Evolutionary conservation across 1,140 invertebrate species (phyloP).

Genomic region (Drosophila dunni): DNA sequence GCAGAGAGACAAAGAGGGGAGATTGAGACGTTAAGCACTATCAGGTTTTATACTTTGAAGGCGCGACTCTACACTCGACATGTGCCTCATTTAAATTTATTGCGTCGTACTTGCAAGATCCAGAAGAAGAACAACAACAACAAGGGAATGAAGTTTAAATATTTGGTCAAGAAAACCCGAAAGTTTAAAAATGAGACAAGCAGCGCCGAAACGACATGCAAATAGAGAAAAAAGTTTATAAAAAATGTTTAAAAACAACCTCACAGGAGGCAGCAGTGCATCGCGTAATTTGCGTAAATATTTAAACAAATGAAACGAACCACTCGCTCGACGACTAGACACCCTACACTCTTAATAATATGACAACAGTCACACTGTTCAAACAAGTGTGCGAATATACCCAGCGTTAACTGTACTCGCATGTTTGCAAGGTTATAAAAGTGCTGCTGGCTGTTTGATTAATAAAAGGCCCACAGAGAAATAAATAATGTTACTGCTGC

Average conservation of each 20-base stretch:
- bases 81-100: conserved; percentile 49
- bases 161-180: conserved; percentile 32
- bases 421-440: neutral
- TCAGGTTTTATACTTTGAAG: conserved; percentile 29
- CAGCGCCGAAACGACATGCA: conserved; percentile 24
- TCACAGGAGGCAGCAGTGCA: conserved; percentile 15
- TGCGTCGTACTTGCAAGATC: conserved; percentile 39
- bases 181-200: conserved; percentile 18
- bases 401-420: too few species aligned
- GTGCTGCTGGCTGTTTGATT: conserved; percentile 28
- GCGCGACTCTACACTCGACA: neutral
- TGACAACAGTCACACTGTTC: too few species aligned
- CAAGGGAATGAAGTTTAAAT: conserved; percentile 13
- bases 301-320: conserved; percentile 16
- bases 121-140: conserved; percentile 9
- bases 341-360: neutral
- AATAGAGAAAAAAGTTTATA: conserved; percentile 13
- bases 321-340: neutral
- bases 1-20: neutral
- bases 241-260: neutral
- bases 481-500: conserved; percentile 32
- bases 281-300: conserved; percentile 39
- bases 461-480: conserved; percentile 13
- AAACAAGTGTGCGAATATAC: neutral
- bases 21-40: conserved; percentile 27